Evolutionary conservation across 2,888 invertebrate genomes (phyloP), one percentile per base, ranked within the genome.

Genomic region (Axea sp.): DNA sequence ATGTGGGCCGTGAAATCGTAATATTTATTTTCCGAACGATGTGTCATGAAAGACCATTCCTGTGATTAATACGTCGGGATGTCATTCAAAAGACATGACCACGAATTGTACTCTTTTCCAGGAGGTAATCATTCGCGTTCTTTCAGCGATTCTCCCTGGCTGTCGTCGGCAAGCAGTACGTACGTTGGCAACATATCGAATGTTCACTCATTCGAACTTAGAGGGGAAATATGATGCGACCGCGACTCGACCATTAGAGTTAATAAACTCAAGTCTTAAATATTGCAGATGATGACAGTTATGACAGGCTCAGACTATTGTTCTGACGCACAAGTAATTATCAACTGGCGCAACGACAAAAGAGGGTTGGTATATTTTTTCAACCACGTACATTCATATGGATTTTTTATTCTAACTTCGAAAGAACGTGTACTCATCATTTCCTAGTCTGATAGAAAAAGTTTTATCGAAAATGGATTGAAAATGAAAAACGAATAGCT

Each of bases 231-330:
- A 26, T 8, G 37, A 53, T 11, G 65, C 49, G 53, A 47, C 49
- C 39, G 72, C 64, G 72, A 68, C 64, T 69, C 72, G 75, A 60
- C 77, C 81, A 81, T 84, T 83, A 80, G 78, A 78, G 75, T 81
- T 83, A 83, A 83, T 83, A 81, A 82, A 80, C 77, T 77, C 41
- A 69, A 73, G 80, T 77, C 80, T 82, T 83, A 80, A 83, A 83
- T 83, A 82, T 82, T 80, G 77, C 80, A 73, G 73, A 69, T 72
- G 80, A 79, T 78, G 83, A 83, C 82, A 83, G 83, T 83, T 83
- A 83, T 81, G 83, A 83, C 82, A 79, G 75, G 76, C 78, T 71
- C 69, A 76, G 75, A 62, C 79, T 77, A 84, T 84, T 84, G 83
- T 84, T 84, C 79, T 74, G 53, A 47, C 39, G 73, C 35, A 71